These are phyloP conservation scores for Neodon shergylaensis DNA, from an alignment of 2,113 vertebrate genomes.

Conservation along the genomic window DNA sequence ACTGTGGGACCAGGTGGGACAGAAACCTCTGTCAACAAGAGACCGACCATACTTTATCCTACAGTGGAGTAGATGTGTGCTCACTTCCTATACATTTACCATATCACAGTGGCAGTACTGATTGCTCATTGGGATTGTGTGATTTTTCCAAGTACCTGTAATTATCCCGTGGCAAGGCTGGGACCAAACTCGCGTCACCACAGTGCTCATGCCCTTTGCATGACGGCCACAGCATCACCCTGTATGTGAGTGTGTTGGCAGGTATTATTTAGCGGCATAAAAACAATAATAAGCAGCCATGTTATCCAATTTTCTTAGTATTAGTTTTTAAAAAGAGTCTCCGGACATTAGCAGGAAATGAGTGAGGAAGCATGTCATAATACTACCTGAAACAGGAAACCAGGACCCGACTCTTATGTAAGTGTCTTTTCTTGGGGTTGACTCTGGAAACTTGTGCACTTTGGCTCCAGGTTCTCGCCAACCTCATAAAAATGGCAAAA, in stretches of 20 bases:
- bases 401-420: slow-evolving; percentile 49
- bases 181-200: not conserved
- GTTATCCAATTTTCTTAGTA: not conserved
- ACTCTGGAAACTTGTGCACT: slow-evolving; percentile 56
- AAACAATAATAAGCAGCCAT: not conserved
- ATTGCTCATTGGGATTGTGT: not conserved
- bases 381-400: not conserved
- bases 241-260: not conserved
- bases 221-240: not conserved
- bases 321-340: not conserved
- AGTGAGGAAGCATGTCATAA: not conserved
- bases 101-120: not conserved
- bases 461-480: slow-evolving; percentile 60
- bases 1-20: too few species aligned
- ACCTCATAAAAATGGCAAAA: slow-evolving; percentile 64
- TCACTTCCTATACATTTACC: not conserved
- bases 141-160: not conserved
- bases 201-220: not conserved
- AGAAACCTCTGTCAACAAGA: too few species aligned
- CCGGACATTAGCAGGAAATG: not conserved
- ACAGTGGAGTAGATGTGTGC: too few species aligned
- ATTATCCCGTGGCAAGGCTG: not conserved
- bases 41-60: not conserved
- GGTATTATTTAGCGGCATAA: not conserved
- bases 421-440: slow-evolving; percentile 58